Percentiles rank a stretch among this genome's conserved stretches.
Evolutionary conservation across 2,888 invertebrate species (phyloP).

Genomic region (Nysson spinosus): DNA sequence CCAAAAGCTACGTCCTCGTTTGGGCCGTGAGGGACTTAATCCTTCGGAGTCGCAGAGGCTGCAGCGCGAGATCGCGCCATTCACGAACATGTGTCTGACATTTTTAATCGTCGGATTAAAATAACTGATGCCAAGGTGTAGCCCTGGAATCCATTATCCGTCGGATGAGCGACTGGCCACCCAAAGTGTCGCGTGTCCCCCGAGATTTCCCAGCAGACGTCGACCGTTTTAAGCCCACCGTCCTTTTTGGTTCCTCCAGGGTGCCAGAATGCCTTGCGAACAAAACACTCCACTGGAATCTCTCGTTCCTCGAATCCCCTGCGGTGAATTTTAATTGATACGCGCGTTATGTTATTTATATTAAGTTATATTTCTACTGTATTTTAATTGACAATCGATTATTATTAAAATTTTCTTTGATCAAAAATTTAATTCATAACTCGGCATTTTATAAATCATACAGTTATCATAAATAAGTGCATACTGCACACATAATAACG

Average conservation of each 20-base stretch:
- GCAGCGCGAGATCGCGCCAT: constrained; percentile 57
- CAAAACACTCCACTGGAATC: constrained; percentile 24
- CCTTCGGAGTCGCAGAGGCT: constrained; percentile 58
- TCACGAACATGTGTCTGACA: constrained; percentile 75
- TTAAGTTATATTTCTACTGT: no score
- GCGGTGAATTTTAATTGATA: no score
- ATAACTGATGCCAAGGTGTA: constrained; percentile 73
- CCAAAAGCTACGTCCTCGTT: constrained; percentile 24
- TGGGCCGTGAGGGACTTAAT: constrained; percentile 60
- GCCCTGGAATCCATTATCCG: constrained; percentile 69
- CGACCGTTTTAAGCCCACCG: constrained; percentile 42
- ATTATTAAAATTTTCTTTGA: no score
- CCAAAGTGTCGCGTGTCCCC: constrained; percentile 70
- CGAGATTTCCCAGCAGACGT: constrained; percentile 52
- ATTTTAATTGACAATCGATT: no score
- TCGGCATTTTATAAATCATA: no score
- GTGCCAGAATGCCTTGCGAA: constrained; percentile 4
- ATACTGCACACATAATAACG: no score
- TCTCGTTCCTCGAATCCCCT: constrained; percentile 24
- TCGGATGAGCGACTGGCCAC: constrained; percentile 67
- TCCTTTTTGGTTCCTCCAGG: constrained; percentile 36
- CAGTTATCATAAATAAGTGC: no score
- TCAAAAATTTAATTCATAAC: no score
- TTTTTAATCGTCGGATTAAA: constrained; percentile 76
- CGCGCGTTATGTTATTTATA: no score